phyloP scores from a whole-genome alignment of 2,888 invertebrate genomes.

The Digitonthophagus gazella region DNA sequence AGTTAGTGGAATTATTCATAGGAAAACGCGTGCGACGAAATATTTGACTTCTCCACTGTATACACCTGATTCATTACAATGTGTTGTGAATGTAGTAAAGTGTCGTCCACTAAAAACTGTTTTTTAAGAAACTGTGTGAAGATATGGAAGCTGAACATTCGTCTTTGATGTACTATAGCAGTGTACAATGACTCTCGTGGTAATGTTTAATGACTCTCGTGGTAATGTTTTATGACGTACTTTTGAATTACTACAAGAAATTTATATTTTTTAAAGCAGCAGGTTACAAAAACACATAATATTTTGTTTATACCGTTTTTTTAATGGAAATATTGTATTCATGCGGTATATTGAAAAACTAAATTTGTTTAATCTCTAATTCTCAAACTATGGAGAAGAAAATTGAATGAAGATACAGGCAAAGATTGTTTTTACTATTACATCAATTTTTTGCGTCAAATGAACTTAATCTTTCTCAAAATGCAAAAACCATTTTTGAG shows the following conservation, averaged over 20 bases:
- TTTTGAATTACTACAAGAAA: conserved; percentile 7
- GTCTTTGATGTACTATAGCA: background rate
- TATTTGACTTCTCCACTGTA: background rate
- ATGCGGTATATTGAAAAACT: conserved; percentile 2
- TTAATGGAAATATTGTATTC: background rate
- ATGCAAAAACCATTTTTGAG: background rate
- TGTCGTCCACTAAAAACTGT: background rate
- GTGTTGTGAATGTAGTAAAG: conserved; percentile 2
- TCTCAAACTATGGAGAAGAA: conserved; percentile 4
- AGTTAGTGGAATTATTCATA: conserved; percentile 28
- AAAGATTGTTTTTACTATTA: background rate
- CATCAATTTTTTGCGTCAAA: background rate
- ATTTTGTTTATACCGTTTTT: background rate
- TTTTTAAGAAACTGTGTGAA: conserved; percentile 8
- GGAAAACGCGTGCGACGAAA: background rate
- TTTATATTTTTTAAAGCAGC: background rate
- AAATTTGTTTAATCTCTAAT: conserved; percentile 1
- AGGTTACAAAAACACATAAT: background rate
- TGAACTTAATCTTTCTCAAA: background rate
- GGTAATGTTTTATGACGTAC: conserved; percentile 1
- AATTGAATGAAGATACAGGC: conserved; percentile 2
- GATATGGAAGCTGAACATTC: conserved; percentile 1
- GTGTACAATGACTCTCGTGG: background rate
- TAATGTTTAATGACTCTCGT: too few species aligned
- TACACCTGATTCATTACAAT: background rate